Evolutionary conservation across 2,888 invertebrate species (phyloP).

Genomic region (Eristalinus sepulchralis): DNA sequence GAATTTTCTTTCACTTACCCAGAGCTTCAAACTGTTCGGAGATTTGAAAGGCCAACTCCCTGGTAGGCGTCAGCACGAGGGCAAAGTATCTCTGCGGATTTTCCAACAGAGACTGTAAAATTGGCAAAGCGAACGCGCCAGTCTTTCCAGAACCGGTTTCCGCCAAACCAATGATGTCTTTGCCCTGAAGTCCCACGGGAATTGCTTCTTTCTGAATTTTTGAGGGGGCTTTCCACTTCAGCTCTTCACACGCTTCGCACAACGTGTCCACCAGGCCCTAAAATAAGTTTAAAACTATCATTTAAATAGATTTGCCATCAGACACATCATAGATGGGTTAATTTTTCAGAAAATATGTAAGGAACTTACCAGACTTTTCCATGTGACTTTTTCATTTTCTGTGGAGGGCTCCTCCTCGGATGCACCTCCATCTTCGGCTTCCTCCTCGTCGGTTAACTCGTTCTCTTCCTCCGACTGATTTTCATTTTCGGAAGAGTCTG

Average conservation of each 20-base stretch:
- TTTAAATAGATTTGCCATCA: constrained; percentile 49
- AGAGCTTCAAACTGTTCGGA: constrained; percentile 99
- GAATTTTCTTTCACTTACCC: constrained; percentile 82
- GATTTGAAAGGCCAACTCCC: constrained; percentile 99
- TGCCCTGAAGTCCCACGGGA: constrained; percentile 93
- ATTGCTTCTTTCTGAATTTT: constrained; percentile 97
- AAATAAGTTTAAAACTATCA: constrained; percentile 70
- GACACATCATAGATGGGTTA: not conserved
- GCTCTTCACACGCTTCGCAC: constrained; percentile 93
- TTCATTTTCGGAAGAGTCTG: constrained; percentile 75
- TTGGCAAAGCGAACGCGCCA: constrained; percentile 98
- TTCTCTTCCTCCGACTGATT: constrained; percentile 73
- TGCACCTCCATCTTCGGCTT: constrained; percentile 52
- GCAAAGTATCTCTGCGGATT: constrained; percentile 97
- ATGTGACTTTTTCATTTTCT: constrained; percentile 78
- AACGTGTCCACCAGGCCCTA: constrained; percentile 95
- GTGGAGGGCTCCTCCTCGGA: constrained; percentile 1
- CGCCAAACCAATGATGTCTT: constrained; percentile 84
- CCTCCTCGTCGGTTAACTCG: constrained; percentile 58
- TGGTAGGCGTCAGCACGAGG: constrained; percentile 95
- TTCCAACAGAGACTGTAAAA: constrained; percentile 93
- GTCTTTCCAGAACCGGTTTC: constrained; percentile 95
- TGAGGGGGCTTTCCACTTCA: constrained; percentile 97
- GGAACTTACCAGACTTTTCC: constrained; percentile 84
- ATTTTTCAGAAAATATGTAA: not conserved